phyloP scores from a whole-genome alignment of 2,113 vertebrate genomes.

The Burhinus oedicnemus region DNA sequence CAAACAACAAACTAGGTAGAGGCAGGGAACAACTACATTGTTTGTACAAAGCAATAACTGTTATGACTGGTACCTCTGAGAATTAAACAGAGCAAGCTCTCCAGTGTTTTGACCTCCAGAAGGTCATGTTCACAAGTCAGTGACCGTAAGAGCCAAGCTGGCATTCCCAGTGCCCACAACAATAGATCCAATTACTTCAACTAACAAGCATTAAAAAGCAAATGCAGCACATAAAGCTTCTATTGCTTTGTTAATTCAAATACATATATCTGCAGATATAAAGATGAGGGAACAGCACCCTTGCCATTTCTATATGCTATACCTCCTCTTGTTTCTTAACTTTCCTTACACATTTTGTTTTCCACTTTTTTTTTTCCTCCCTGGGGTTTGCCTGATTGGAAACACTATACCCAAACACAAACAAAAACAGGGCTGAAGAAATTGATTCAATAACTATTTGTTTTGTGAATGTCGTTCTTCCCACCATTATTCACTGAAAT shows the following conservation, averaged over 20 bases:
- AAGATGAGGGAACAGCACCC: neutral
- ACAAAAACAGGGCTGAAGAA: neutral
- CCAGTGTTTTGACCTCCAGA: slow-evolving; percentile 20
- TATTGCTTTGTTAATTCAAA: neutral
- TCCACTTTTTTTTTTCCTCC: neutral
- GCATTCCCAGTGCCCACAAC: slow-evolving; percentile 37
- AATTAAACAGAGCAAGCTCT: neutral
- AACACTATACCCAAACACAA: neutral
- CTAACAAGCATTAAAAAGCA: neutral
- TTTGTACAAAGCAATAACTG: neutral
- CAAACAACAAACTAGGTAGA: neutral
- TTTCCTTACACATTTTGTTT: neutral
- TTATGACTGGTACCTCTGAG: neutral
- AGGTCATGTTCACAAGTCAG: slow-evolving; percentile 31
- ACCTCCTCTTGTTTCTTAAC: neutral
- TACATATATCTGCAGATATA: neutral
- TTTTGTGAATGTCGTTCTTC: neutral
- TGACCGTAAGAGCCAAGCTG: neutral
- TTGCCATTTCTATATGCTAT: neutral
- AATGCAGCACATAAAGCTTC: neutral
- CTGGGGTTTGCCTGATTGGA: neutral
- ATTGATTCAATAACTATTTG: neutral
- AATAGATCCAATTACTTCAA: slow-evolving; percentile 53
- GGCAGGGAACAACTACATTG: neutral
- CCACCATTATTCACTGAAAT: neutral